Evolutionary conservation across 2,797 vertebrate genomes (phyloP).

Genomic region (Halcyon chelicuti): DNA sequence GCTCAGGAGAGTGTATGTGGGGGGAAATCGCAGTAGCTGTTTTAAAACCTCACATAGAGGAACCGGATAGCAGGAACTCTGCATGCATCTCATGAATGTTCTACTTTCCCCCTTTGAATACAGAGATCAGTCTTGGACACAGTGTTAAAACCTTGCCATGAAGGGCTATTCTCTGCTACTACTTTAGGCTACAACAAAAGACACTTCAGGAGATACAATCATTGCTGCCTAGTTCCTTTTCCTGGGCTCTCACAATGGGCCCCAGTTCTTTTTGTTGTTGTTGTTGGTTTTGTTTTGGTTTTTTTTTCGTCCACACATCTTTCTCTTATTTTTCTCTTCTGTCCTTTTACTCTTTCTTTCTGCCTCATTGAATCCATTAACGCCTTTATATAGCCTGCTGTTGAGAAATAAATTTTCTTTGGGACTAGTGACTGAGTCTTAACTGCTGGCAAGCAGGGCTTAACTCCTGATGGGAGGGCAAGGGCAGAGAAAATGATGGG

Average conservation of each 20-base stretch:
- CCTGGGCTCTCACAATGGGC: conserved; percentile 82
- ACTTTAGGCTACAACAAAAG: conserved; percentile 91
- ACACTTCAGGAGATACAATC: conserved; percentile 90
- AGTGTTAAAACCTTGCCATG: conserved; percentile 86
- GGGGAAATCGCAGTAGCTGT: background rate
- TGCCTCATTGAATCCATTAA: conserved; percentile 88
- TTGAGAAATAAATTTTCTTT: conserved; percentile 80
- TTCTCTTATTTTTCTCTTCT: conserved; percentile 68
- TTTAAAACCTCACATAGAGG: conserved; percentile 76
- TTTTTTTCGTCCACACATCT: conserved; percentile 77
- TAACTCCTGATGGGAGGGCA: conserved; percentile 60
- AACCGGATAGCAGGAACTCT: conserved; percentile 80
- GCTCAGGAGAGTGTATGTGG: conserved; percentile 24
- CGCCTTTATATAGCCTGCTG: conserved; percentile 79
- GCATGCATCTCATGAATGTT: conserved; percentile 97
- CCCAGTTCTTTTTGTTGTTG: conserved; percentile 79
- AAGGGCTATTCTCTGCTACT: conserved; percentile 87
- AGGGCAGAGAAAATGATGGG: conserved; percentile 37
- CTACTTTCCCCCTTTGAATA: conserved; percentile 92
- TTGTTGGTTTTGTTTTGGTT: conserved; percentile 62
- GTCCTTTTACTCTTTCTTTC: conserved; percentile 79
- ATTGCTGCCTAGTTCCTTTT: conserved; percentile 84
- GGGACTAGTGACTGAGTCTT: conserved; percentile 69
- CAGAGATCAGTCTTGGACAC: conserved; percentile 90
- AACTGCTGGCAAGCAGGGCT: conserved; percentile 67